These are phyloP conservation scores for Brienomyrus brachyistius DNA, from an alignment of 2,113 vertebrate genomes.

Conservation along the genomic window DNA sequence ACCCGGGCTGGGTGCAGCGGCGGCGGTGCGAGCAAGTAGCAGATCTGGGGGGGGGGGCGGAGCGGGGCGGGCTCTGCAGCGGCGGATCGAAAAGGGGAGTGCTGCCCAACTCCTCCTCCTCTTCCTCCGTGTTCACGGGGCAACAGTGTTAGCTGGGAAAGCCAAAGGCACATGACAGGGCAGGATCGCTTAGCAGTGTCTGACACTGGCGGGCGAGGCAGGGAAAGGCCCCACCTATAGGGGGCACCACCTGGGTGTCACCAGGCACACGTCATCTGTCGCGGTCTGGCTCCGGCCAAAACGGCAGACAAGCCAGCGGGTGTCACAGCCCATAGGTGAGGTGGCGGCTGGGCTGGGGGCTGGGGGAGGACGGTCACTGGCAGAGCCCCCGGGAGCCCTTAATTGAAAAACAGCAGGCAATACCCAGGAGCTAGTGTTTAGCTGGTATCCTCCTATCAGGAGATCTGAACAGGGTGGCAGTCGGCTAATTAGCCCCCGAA, in stretches of 20 bases:
- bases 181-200: background rate
- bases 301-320: background rate
- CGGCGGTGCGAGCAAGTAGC: background rate
- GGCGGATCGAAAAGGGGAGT: background rate
- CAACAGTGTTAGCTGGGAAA: background rate
- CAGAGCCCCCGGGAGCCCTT: conserved; percentile 35
- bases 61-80: too few species aligned
- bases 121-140: background rate
- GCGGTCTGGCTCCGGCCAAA: background rate
- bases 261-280: background rate
- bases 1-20: conserved; percentile 54
- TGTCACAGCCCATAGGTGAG: background rate
- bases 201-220: background rate
- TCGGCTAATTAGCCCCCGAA: conserved; percentile 30
- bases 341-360: background rate
- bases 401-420: conserved; percentile 57
- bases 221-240: background rate
- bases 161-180: background rate
- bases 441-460: conserved; percentile 26
- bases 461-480: conserved; percentile 24
- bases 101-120: background rate
- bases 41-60: background rate
- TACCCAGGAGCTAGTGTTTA: conserved; percentile 32
- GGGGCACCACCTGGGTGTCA: background rate
- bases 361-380: background rate